Evolutionary conservation across 2,888 invertebrate species (phyloP).

Genomic region (Encarsia formosa): DNA sequence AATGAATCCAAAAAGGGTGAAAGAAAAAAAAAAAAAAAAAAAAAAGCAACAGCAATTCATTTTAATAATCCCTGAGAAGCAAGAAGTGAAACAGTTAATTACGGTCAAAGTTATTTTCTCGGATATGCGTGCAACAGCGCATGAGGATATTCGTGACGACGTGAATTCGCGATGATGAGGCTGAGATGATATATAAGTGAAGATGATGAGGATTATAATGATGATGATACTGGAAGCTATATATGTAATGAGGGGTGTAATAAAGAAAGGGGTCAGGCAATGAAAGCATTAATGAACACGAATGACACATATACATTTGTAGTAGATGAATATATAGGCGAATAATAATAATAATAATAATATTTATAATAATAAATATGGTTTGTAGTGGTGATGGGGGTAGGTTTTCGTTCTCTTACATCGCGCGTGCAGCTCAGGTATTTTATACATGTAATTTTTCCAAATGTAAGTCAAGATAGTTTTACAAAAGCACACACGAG

Average conservation of each 20-base stretch:
- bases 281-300: conserved; percentile 15
- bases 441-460: conserved; percentile 6
- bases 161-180: not conserved
- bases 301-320: conserved; percentile 11
- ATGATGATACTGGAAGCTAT: not conserved
- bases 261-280: not conserved
- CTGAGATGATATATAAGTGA: not conserved
- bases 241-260: not conserved
- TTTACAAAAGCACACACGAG: too few species aligned
- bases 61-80: too few species aligned
- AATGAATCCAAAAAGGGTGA: not conserved
- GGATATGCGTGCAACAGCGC: not conserved
- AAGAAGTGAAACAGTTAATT: too few species aligned
- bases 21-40: not conserved
- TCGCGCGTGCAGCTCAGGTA: conserved; percentile 6
- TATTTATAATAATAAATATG: too few species aligned
- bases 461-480: not conserved
- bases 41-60: not conserved
- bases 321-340: not conserved
- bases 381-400: not conserved
- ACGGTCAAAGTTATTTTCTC: not conserved
- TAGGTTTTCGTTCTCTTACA: conserved; percentile 8
- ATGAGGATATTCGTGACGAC: not conserved
- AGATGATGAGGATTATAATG: not conserved
- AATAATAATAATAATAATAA: too few species aligned